Evolutionary conservation across 2,888 invertebrate species (phyloP), one percentile per base, ranked within the genome.

Genomic region (Coremacera marginata): DNA sequence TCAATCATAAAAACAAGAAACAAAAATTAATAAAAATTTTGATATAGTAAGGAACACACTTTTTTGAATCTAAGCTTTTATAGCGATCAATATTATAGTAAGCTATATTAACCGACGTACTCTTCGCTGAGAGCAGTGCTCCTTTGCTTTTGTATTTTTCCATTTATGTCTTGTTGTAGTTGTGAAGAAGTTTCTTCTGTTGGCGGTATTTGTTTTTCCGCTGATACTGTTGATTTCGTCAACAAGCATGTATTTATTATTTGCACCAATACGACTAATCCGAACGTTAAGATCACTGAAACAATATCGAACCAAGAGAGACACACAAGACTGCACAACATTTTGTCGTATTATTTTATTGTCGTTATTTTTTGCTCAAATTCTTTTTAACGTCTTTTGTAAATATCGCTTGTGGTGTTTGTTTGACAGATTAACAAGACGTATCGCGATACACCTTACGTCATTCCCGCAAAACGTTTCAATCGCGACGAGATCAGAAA

Each of bases 301-400:
- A 81, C 76, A 71, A 86, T 79, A 82, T 88, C 88, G 78, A 87
- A 85, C 87, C 86, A 89, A 75, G 82, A 83, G 70, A 88, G 81
- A 75, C 79, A 80, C 51, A 86, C 79, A 78, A 87, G 73, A 62
- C 74, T 81, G 78, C 75, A 80, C 11, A 83, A 80, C 79, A 83
- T 83, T 79, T 82, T 82, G 37, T 14, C 11, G 51, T 14, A 7
- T 51, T 65, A 16, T 19, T 3, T 3, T 8, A 55, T 19, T 19
- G 2, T 55, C 2, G 1, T 5, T 19, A 19, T 19, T 16, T 55
- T 19, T 19, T 19, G 22, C n/a, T 7, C 22, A 55, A 55, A 55
- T 19, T 19, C 19, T 55, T 19, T 55, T 55, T 55, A 3, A n/a
- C n/a, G n/a, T n/a, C n/a, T n/a, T 55, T 55, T 55, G 1, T 8